phyloP scores from a whole-genome alignment of 2,113 vertebrate species.

The Jacana jacana region DNA sequence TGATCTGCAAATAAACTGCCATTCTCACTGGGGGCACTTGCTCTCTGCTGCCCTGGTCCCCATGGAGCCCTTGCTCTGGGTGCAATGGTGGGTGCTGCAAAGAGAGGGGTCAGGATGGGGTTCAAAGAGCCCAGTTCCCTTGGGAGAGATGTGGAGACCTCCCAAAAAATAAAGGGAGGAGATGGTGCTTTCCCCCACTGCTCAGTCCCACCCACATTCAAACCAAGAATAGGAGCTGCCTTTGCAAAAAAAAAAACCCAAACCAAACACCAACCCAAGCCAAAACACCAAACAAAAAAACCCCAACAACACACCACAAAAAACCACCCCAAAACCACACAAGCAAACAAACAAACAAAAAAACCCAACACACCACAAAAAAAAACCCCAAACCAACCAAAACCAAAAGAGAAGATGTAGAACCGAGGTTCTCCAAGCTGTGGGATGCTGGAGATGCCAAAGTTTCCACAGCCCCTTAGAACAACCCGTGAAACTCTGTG shows the following conservation, averaged over 20 bases:
- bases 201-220: background rate
- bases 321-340: background rate
- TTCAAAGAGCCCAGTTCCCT: background rate
- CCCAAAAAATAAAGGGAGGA: background rate
- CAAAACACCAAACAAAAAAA: background rate
- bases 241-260: background rate
- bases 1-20: background rate
- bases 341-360: background rate
- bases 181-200: background rate
- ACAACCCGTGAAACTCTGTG: background rate
- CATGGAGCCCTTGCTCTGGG: fast-evolving
- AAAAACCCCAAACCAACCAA: background rate
- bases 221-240: background rate
- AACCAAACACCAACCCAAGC: background rate
- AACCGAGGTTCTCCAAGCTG: background rate
- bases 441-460: background rate
- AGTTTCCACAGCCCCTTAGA: background rate
- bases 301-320: background rate
- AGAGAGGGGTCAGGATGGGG: background rate
- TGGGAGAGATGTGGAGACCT: background rate
- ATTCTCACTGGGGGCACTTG: background rate
- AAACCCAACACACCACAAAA: background rate
- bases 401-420: background rate
- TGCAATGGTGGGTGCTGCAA: background rate
- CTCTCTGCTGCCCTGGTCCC: fast-evolving